Evolutionary conservation across 2,888 invertebrate species (phyloP), one percentile per base, ranked within the genome.

Genomic region (Platynereis dumerilii): DNA sequence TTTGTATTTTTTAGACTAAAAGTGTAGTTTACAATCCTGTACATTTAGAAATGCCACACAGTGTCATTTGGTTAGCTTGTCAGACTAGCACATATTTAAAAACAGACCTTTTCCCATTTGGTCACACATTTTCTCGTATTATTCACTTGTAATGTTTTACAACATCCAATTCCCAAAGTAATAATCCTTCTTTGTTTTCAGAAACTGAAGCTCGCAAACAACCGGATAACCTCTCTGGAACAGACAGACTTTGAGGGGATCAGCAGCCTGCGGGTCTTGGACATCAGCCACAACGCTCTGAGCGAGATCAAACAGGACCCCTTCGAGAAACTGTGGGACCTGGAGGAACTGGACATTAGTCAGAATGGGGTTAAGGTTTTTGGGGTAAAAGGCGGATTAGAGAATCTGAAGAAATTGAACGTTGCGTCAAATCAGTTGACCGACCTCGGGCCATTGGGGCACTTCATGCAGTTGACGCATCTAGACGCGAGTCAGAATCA

Each of bases 281-380:
- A 73, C 27, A 55, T 78, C 5, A 71, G 75, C 22, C 58, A 74
- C 58, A 79, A 82, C 68, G 69, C 74, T 42, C 60, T 82, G 24
- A 69, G 66, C 1, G 27, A 64, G 2, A 45, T 72, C 17, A 56
- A 44, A 15, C 63, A 64, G 24, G 48, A 29, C 12, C 64, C 71
- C 5, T 66, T 72, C n/a, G 52, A 62, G 48, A 64, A 62, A 15
- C 56, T 71, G 45, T 64, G 57, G 26, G 45, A 70, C 28, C 53
- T 71, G 15, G 52, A 67, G 20, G 27, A 34, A 3, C 28, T 72
- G n/a, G 69, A 72, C 45, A 22, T 72, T 24, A 71, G 67, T 29
- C 45, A 52, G 26, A 72, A 72, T 28, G 20, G 42, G 12, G 59
- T 72, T 44, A 10, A 28, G 0, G 39, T 28, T n/a, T n/a, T 73